Evolutionary conservation across 2,888 invertebrate species (phyloP).

Genomic region (Cephalotes varians): DNA sequence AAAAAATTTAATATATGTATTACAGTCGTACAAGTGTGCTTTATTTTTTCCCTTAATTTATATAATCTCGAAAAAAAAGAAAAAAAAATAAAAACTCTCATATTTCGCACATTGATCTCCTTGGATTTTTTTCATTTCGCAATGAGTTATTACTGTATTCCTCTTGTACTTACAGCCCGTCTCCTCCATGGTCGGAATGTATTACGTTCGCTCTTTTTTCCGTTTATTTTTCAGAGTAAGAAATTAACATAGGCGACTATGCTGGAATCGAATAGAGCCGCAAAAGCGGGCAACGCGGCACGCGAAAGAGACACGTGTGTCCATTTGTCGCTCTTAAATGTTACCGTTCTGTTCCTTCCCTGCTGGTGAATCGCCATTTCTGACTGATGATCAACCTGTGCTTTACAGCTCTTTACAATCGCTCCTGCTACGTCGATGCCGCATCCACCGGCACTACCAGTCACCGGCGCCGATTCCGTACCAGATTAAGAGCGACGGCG

Average conservation of each 20-base stretch:
- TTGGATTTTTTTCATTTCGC: not conserved
- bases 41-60: not conserved
- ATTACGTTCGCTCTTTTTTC: not conserved
- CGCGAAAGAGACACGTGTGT: slow-evolving; percentile 24
- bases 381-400: slow-evolving; percentile 64
- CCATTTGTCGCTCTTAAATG: slow-evolving; percentile 59
- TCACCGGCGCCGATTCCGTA: slow-evolving; percentile 55
- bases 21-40: not conserved
- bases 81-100: not conserved
- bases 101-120: not conserved
- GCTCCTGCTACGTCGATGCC: slow-evolving; percentile 49
- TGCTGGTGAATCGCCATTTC: slow-evolving; percentile 29
- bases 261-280: not conserved
- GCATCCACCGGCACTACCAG: slow-evolving; percentile 16
- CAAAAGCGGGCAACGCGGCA: slow-evolving; percentile 12
- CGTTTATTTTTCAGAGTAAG: slow-evolving; percentile 12
- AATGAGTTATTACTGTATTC: not conserved
- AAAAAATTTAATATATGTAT: slow-evolving; percentile 3
- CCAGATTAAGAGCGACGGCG: not conserved
- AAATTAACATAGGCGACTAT: not conserved
- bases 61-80: not conserved
- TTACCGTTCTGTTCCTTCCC: slow-evolving; percentile 52
- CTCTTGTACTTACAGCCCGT: not conserved
- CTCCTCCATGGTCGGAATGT: not conserved
- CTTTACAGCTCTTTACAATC: slow-evolving; percentile 67